Base-by-base conservation (phyloP, 2,797 vertebrate genomes). In the Hoplostethus mediterraneus region DNA sequence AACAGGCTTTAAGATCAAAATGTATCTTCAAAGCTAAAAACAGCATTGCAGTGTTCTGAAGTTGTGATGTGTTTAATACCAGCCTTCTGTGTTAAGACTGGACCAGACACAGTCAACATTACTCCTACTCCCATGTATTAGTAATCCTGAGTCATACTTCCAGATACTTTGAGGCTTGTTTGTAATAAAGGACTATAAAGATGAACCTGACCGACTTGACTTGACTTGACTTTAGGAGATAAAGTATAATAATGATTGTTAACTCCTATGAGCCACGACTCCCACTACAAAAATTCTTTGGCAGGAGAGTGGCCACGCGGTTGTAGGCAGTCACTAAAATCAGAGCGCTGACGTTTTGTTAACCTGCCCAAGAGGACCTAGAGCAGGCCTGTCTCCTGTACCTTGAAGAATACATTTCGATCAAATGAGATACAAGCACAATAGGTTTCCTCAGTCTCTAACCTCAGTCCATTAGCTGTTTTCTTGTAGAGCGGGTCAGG, bases 1-100 rank as follows among this genome's bases (percentile, higher is more conserved):
- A 80, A 79, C 53, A 38, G 49, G 28, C 58, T 66, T 75, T 82
- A 10, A 88, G 77, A 72, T 28, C 57, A 56, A 21, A 30, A 54
- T 71, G 74, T 38, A 63, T 73, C 5, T 75, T 59, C 21, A 44
- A 47, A 9, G 42, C 58, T 13, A 30, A 45, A 61, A 47, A 47
- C 42, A 30, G 58, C 25, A 16, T 10, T 30, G 40, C 2, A 10
- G 33, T n/a, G 7, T 36, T 38, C 31, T 16, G 8, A 38, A 47
- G 67, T 31, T 44, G 48, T 42, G 16, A 53, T 49, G 45, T 67
- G 57, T 73, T 67, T 30, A 25, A 40, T 5, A 21, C 14, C 36
- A 16, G 51, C 8, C 36, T 8, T 54, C 49, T 53, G 25, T 51
- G 48, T 71, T 67, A 16, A 21, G 16, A 58, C 75, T 77, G 38